phyloP scores from a whole-genome alignment of 2,113 vertebrate species.

The Argyrosomus japonicus region DNA sequence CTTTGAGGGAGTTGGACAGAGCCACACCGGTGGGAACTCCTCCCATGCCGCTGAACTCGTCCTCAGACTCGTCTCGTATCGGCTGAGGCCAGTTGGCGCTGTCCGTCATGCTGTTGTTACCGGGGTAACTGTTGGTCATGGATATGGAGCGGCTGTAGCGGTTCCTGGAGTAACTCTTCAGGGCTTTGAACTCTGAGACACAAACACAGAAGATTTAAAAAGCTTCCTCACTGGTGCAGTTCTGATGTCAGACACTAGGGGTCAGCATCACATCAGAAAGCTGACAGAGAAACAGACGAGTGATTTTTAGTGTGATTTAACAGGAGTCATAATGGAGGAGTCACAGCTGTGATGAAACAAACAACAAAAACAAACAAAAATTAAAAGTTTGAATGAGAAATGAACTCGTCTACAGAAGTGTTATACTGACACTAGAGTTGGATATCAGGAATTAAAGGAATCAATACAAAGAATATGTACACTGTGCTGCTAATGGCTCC shows the following conservation, averaged over 20 bases:
- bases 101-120: slow-evolving; percentile 81
- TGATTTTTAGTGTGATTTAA: too few species aligned
- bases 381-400: background rate
- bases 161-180: slow-evolving; percentile 87
- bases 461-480: background rate
- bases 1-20: slow-evolving; percentile 89
- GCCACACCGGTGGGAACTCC: slow-evolving; percentile 77
- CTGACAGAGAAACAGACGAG: too few species aligned
- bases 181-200: slow-evolving; percentile 88
- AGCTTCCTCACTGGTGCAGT: slow-evolving; percentile 21
- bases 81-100: slow-evolving; percentile 38
- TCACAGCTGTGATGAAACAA: too few species aligned
- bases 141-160: slow-evolving; percentile 87
- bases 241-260: slow-evolving; percentile 36
- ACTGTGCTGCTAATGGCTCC: background rate
- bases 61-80: slow-evolving; percentile 82
- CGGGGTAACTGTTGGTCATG: slow-evolving; percentile 61
- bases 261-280: slow-evolving; percentile 18
- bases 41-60: slow-evolving; percentile 91
- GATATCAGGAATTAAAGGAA: background rate
- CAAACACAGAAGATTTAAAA: slow-evolving; percentile 2
- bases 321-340: too few species aligned
- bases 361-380: too few species aligned
- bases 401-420: background rate
- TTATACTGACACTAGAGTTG: background rate